These are phyloP conservation scores for Hemistola chrysoprasaria DNA, from an alignment of 2,888 invertebrate genomes.

Conservation along the genomic window DNA sequence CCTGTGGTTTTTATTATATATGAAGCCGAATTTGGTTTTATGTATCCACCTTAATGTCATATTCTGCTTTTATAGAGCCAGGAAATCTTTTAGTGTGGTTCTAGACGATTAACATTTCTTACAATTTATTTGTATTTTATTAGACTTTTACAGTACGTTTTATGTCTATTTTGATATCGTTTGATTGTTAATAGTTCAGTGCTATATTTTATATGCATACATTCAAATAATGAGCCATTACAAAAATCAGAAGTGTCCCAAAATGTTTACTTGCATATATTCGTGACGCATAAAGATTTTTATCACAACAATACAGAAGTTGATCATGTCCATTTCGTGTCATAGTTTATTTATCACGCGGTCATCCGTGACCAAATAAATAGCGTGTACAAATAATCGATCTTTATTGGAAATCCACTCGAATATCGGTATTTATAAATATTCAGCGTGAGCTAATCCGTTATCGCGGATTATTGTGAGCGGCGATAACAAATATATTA, in stretches of 20 bases:
- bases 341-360: too few relatives aligned
- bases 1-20: constrained; percentile 11
- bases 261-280: too few relatives aligned
- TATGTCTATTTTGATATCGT: neutral
- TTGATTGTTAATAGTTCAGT: too few relatives aligned
- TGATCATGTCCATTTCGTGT: too few relatives aligned
- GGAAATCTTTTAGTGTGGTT: constrained; percentile 12
- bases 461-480: constrained; percentile 77
- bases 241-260: too few relatives aligned
- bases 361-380: constrained; percentile 29
- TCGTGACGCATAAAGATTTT: too few relatives aligned
- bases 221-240: too few relatives aligned
- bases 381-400: constrained; percentile 49
- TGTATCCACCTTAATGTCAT: constrained; percentile 13
- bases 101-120: constrained; percentile 15
- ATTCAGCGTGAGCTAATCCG: constrained; percentile 72
- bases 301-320: too few relatives aligned
- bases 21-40: constrained; percentile 12
- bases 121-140: constrained; percentile 14
- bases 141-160: constrained; percentile 6
- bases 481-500: constrained; percentile 64
- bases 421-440: constrained; percentile 72
- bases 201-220: too few relatives aligned
- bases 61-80: constrained; percentile 8
- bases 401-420: constrained; percentile 49